Percentiles rank a stretch among this genome's conserved stretches.
Conservation (phyloP, 2,113 vertebrate genomes). For the Pionites leucogaster region DNA sequence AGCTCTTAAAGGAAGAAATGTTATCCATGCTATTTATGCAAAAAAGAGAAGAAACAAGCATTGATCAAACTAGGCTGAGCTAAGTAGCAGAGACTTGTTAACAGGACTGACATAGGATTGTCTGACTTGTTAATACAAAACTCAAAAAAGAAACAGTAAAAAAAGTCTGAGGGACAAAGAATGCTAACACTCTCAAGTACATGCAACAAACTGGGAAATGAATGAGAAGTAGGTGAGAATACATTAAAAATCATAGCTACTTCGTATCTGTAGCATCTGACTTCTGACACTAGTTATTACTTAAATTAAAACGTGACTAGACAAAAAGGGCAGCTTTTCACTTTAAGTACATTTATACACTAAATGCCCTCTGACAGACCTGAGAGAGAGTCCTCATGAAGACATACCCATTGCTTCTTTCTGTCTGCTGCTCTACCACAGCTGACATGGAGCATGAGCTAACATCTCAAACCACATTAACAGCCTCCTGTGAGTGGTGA, state of each 20-base stretch:
- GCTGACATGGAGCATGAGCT: accelerated
- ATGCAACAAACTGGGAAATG: background rate
- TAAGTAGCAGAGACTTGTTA: background rate
- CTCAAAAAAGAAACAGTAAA: background rate
- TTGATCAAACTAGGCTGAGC: background rate
- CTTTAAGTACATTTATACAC: no score
- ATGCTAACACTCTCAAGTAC: accelerated
- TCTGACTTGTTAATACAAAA: background rate
- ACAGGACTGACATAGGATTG: background rate
- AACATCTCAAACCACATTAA: background rate
- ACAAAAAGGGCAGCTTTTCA: background rate
- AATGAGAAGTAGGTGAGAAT: background rate
- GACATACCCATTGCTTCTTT: background rate
- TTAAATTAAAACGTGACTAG: background rate
- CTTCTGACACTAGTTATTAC: background rate
- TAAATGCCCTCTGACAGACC: background rate
- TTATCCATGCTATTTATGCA: background rate
- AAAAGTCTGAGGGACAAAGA: background rate
- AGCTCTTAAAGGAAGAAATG: background rate
- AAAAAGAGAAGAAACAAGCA: background rate
- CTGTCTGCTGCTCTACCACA: background rate
- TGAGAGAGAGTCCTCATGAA: background rate
- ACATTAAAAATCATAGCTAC: background rate
- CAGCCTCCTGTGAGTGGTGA: background rate
- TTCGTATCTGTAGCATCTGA: background rate